Base-by-base conservation (phyloP, 64 coral and sea anemone species). In the Pachyseris speciosa region DNA sequence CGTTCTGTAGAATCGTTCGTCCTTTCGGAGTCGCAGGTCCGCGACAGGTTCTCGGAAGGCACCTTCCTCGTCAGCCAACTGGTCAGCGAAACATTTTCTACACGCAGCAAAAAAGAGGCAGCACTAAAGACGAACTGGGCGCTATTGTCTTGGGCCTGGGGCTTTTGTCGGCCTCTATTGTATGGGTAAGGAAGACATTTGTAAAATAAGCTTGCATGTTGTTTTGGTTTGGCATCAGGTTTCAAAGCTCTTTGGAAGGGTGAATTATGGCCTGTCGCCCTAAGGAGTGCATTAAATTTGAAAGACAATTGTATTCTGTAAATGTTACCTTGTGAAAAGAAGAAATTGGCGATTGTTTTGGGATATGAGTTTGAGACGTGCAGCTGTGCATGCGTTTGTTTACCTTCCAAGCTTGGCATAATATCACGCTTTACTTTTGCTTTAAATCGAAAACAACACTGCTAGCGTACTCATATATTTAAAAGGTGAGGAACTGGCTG, bases 141-240 rank as follows among this genome's bases (percentile, higher is more conserved):
- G 43, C 58, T 42, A 20, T 84, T 3, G 44, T 73, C n/a, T 52
- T 92, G 38, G 89, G 89, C n/a, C 67, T 92, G 12, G 89, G 89
- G 24, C 15, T 69, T 20, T 32, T 92, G 37, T 50, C 64, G 13
- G 12, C 29, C 28, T 53, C 89, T 24, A 49, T 37, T 61, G 53
- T 67, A 16, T 41, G 78, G 89, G 52, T 73, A 72, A 68, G 80
- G 87, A 27, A 53, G 19, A 55, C 32, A n/a, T 37, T 39, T 22
- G 52, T 57, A 57, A 57, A 57, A 1, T 9, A 57, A 57, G 4
- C 15, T 19, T n/a, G n/a, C n/a, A n/a, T 57, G 9, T 57, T 20
- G 44, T 47, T 47, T 47, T 47, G 7, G 44, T 47, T 47, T 47
- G 44, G 44, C 44, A 13, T 47, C 13, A 13, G 16, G 15, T 57